Evolutionary conservation across 2,888 invertebrate species (phyloP).

Genomic region (Lapara coniferarum): DNA sequence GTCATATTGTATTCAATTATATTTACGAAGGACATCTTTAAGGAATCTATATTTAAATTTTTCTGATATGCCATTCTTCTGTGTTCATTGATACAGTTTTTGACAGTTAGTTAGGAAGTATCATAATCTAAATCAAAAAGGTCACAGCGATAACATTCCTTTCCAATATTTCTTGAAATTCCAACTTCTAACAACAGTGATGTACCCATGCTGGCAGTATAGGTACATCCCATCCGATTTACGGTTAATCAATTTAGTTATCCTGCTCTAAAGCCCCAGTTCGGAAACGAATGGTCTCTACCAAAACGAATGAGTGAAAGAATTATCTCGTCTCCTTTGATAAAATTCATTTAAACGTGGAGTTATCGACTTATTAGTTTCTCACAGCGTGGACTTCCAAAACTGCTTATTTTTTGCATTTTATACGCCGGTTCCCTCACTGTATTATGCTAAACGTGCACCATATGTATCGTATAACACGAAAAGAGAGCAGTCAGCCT

Average conservation of each 20-base stretch:
- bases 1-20: slow-evolving; percentile 33
- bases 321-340: not conserved
- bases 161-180: no score
- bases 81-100: not conserved
- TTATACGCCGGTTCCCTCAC: not conserved
- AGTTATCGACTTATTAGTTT: not conserved
- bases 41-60: no score
- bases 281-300: no score
- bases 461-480: not conserved
- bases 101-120: no score
- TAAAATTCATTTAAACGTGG: not conserved
- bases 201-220: no score
- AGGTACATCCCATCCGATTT: no score
- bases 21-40: not conserved
- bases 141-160: not conserved
- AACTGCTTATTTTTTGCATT: not conserved
- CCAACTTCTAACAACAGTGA: no score
- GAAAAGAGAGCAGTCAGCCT: not conserved
- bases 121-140: not conserved
- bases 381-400: not conserved
- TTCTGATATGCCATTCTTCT: no score
- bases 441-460: not conserved
- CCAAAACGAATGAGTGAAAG: not conserved
- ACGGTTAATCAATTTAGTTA: no score
- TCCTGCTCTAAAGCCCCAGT: no score